phyloP scores from a whole-genome alignment of 2,113 vertebrate genomes.

The Parus major region DNA sequence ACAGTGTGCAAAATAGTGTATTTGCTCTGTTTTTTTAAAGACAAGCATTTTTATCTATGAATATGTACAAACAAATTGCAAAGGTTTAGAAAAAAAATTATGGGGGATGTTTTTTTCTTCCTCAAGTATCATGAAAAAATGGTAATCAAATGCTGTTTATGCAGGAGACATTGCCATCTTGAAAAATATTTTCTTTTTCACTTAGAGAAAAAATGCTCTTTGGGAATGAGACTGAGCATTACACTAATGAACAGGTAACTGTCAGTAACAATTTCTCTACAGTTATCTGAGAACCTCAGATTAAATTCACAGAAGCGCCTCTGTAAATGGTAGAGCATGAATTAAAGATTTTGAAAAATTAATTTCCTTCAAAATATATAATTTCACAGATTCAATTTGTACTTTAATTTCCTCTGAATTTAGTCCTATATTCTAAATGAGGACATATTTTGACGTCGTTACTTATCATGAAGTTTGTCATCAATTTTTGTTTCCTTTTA shows the following conservation, averaged over 20 bases:
- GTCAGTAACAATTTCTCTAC: neutral
- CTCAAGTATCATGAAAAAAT: neutral
- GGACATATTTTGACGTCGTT: neutral
- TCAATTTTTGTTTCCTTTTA: neutral
- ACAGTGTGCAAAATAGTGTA: neutral
- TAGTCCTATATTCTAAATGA: neutral
- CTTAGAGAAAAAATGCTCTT: neutral
- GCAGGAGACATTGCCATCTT: neutral
- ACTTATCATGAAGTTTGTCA: neutral
- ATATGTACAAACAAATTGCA: neutral
- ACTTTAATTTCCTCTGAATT: neutral
- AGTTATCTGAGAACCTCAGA: neutral
- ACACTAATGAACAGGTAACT: neutral
- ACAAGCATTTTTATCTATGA: neutral
- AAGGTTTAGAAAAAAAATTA: neutral
- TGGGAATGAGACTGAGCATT: neutral
- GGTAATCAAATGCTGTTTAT: neutral
- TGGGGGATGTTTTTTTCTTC: rapidly evolving
- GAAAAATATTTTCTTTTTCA: neutral
- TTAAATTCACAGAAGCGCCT: neutral
- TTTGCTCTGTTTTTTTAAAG: neutral
- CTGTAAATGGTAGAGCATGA: neutral
- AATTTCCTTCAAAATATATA: neutral
- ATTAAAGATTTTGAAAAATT: neutral
- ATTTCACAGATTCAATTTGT: neutral